These are phyloP conservation scores for Anableps anableps DNA, from an alignment of 2,797 vertebrate genomes.

Conservation along the genomic window DNA sequence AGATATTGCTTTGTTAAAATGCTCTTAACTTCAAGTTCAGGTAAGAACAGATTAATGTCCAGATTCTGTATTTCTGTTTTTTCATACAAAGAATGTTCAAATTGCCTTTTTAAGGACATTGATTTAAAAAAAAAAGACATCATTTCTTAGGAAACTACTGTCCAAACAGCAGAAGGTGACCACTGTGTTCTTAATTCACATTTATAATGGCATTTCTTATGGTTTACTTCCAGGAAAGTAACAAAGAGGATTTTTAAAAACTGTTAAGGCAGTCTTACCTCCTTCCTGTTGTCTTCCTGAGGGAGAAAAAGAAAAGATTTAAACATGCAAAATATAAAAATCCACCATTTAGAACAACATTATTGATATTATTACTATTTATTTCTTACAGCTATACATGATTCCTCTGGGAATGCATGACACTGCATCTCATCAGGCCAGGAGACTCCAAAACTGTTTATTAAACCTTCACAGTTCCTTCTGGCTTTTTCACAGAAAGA, in stretches of 20 bases:
- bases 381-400: slow-evolving; percentile 58
- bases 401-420: slow-evolving; percentile 54
- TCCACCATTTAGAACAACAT: neutral
- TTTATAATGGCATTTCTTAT: neutral
- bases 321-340: neutral
- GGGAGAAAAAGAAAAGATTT: slow-evolving; percentile 3
- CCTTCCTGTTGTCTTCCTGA: slow-evolving; percentile 59
- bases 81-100: neutral
- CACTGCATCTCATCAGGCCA: slow-evolving; percentile 71
- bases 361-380: rapidly evolving
- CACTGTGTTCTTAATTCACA: neutral
- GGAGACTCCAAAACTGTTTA: slow-evolving; percentile 43
- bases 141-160: neutral
- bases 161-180: no score
- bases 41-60: neutral
- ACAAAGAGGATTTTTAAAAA: neutral
- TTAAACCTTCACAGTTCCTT: slow-evolving; percentile 51
- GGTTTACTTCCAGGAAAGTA: neutral
- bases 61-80: neutral
- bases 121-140: neutral
- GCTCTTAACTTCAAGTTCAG: neutral
- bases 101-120: neutral
- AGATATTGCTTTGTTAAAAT: neutral
- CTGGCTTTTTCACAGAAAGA: slow-evolving; percentile 66
- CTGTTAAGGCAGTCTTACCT: slow-evolving; percentile 38